Evolutionary conservation across 2,888 invertebrate genomes (phyloP).

Genomic region (Falcaria lacertinaria): DNA sequence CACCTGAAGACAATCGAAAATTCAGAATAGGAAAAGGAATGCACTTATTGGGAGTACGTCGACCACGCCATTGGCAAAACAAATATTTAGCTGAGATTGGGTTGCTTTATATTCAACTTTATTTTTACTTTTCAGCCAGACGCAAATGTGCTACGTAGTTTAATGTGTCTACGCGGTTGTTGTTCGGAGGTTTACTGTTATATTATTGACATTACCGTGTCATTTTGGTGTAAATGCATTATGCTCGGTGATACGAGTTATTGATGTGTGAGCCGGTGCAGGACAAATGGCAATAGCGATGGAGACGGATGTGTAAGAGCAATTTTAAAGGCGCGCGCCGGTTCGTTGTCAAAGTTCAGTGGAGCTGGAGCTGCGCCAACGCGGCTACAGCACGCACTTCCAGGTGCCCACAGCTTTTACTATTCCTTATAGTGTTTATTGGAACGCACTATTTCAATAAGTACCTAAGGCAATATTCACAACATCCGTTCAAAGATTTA

Average conservation of each 20-base stretch:
- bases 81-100: neutral
- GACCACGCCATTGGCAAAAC: conserved; percentile 29
- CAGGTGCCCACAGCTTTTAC: conserved; percentile 54
- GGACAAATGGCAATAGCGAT: conserved; percentile 20
- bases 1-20: conserved; percentile 45
- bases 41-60: conserved; percentile 43
- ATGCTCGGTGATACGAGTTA: neutral
- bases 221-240: conserved; percentile 8
- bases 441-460: too few species aligned
- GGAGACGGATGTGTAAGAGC: conserved; percentile 42
- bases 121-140: too few species aligned
- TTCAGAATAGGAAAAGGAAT: conserved; percentile 48
- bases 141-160: too few species aligned
- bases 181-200: conserved; percentile 11
- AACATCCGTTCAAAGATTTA: neutral
- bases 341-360: conserved; percentile 75
- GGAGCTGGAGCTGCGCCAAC: conserved; percentile 70
- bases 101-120: too few species aligned
- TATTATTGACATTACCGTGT: neutral
- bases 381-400: conserved; percentile 60
- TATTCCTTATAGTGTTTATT: conserved; percentile 27
- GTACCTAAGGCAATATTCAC: too few species aligned
- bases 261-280: conserved; percentile 1
- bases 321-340: conserved; percentile 42
- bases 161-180: conserved; percentile 10